Conservation (phyloP, 2,888 invertebrate genomes). For the Yponomeuta evonymella region DNA sequence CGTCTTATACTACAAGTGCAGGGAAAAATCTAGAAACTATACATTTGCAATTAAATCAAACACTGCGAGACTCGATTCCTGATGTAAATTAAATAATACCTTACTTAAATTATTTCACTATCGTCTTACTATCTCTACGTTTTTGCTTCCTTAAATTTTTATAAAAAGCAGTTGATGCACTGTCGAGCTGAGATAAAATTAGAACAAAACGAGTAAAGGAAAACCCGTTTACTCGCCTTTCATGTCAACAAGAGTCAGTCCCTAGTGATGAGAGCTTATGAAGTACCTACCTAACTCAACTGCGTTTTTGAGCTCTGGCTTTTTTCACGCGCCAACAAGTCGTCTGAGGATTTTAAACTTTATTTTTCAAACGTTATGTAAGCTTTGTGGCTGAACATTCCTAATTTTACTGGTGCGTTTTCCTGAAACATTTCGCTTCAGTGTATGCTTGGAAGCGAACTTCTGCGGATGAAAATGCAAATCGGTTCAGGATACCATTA, state of each 20-base stretch:
- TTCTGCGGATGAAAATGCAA: not conserved
- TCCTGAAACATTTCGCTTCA: not conserved
- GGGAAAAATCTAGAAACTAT: too few species aligned
- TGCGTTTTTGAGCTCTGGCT: not conserved
- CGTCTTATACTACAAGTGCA: too few species aligned
- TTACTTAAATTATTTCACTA: not conserved
- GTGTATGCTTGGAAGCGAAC: not conserved
- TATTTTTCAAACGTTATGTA: not conserved
- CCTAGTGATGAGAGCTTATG: slow-evolving; percentile 33
- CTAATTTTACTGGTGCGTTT: not conserved
- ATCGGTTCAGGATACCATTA: not conserved
- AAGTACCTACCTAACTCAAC: not conserved
- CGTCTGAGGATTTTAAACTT: not conserved
- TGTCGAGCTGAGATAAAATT: slow-evolving; percentile 39
- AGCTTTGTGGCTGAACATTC: not conserved
- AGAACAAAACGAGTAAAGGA: slow-evolving; percentile 32
- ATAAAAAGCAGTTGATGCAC: slow-evolving; percentile 46
- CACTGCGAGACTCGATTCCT: too few species aligned
- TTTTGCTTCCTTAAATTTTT: slow-evolving; percentile 17
- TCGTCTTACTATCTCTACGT: slow-evolving; percentile 17
- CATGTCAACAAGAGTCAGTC: slow-evolving; percentile 44
- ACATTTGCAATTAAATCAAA: too few species aligned
- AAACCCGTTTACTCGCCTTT: slow-evolving; percentile 22
- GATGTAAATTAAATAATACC: too few species aligned
- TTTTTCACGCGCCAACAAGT: not conserved